A percentile compares a stretch with the other conserved stretches of the same genome.
These are phyloP conservation scores for Steinernema scapterisci DNA, from an alignment of 2,888 invertebrate species.

Conservation along the genomic window DNA sequence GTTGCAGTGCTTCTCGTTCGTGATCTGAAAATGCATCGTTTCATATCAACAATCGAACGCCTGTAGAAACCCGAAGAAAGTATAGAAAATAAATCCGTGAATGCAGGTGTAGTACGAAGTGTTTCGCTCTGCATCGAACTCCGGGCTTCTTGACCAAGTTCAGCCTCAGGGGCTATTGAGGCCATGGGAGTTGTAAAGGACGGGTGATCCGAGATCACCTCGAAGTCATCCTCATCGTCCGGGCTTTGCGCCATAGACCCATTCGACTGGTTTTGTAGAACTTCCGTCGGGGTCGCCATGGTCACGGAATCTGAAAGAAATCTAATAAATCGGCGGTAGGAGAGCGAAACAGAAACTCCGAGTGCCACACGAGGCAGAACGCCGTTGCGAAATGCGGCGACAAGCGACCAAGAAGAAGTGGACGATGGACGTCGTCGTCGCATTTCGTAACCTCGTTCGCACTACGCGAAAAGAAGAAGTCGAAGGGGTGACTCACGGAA, in stretches of 20 bases:
- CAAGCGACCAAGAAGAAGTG: too few species aligned
- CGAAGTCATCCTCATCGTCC: constrained; percentile 16
- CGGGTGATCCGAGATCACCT: neutral
- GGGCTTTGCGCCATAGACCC: neutral
- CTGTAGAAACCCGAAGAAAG: neutral
- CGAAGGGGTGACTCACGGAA: too few species aligned
- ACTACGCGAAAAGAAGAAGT: too few species aligned
- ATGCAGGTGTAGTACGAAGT: neutral
- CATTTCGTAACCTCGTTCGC: too few species aligned
- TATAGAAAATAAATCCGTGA: constrained; percentile 15
- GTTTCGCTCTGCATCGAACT: neutral
- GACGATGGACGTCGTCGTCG: too few species aligned
- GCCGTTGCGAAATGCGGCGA: too few species aligned
- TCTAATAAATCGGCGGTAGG: too few species aligned
- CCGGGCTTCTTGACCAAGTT: too few species aligned
- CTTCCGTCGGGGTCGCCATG: neutral
- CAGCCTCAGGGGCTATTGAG: neutral
- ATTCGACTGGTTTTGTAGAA: neutral
- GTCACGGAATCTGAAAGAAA: too few species aligned
- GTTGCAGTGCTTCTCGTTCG: constrained; percentile 17
- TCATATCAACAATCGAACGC: neutral
- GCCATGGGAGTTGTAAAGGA: neutral
- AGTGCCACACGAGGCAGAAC: too few species aligned
- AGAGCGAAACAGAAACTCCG: too few species aligned
- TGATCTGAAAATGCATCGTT: neutral